Conservation (phyloP, 2,113 vertebrate genomes). For the Barbus barbus region DNA sequence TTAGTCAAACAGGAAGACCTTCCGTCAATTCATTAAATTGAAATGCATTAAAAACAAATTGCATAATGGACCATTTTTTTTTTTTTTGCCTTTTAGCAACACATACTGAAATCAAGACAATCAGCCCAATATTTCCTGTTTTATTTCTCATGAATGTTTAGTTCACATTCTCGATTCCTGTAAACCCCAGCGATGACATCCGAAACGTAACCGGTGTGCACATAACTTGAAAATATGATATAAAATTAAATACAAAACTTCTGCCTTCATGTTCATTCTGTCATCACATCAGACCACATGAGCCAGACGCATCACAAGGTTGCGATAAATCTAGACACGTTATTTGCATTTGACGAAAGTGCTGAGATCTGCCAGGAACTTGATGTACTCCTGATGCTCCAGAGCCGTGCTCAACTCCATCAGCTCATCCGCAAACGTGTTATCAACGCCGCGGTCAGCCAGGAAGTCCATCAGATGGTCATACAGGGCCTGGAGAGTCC, state of each 20-base stretch:
- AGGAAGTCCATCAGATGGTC: slow-evolving; percentile 98
- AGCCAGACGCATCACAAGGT: background rate
- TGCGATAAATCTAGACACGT: slow-evolving; percentile 34
- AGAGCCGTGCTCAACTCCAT: slow-evolving; percentile 90
- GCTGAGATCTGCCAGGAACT: slow-evolving; percentile 78
- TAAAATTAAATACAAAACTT: slow-evolving; percentile 50
- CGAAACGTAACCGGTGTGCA: background rate
- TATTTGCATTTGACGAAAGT: slow-evolving; percentile 90
- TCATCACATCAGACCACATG: background rate
- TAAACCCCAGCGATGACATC: background rate
- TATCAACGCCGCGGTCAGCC: slow-evolving; percentile 92
- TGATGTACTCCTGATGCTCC: slow-evolving; percentile 83
- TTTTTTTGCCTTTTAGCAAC: background rate
- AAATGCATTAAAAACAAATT: too few relatives aligned
- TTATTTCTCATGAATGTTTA: background rate
- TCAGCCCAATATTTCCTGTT: background rate
- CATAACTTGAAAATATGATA: slow-evolving; percentile 29
- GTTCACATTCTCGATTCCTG: background rate
- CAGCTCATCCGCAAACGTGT: slow-evolving; percentile 89
- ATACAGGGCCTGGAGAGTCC: slow-evolving; percentile 86
- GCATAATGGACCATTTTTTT: background rate
- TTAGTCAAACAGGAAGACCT: too few relatives aligned
- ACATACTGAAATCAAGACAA: background rate
- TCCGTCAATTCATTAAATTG: too few relatives aligned
- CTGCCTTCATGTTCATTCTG: background rate